Evolutionary conservation across 1,140 invertebrate genomes (phyloP).

Genomic region (Anoplolepis gracilipes): DNA sequence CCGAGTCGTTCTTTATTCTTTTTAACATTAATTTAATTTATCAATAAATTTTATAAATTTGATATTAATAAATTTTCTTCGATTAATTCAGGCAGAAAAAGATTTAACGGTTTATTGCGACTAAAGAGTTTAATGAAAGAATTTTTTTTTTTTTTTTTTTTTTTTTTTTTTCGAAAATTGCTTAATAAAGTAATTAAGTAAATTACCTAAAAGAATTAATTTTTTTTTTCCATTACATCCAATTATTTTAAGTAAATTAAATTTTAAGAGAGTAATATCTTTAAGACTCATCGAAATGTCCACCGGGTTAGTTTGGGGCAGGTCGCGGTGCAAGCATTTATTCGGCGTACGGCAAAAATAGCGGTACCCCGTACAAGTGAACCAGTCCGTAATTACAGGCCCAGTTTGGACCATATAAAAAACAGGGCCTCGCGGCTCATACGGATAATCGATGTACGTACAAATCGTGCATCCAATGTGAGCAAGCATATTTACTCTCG

Average conservation of each 20-base stretch:
- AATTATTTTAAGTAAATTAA: not conserved
- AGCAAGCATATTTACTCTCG: constrained; percentile 35
- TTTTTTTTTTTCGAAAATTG: not conserved
- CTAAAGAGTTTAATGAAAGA: not conserved
- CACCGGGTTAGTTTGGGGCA: constrained; percentile 35
- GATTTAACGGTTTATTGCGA: not conserved
- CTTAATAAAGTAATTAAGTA: not conserved
- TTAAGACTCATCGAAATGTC: not conserved
- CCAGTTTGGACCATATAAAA: constrained; percentile 53
- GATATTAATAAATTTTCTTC: too few species aligned
- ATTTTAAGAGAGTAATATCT: not conserved
- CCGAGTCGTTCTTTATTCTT: not conserved
- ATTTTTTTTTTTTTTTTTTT: too few species aligned
- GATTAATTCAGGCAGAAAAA: not conserved
- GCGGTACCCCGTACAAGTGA: constrained; percentile 54
- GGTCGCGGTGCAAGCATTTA: constrained; percentile 39
- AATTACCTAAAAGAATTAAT: too few species aligned
- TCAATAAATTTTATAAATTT: too few species aligned
- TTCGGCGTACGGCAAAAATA: constrained; percentile 54
- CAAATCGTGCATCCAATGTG: not conserved
- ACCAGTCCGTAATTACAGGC: constrained; percentile 37
- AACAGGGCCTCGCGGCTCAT: constrained; percentile 37
- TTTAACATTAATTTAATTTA: not conserved
- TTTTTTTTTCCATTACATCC: not conserved
- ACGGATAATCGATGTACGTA: constrained; percentile 44